Base-by-base conservation (phyloP, 2,888 invertebrate species). In the Mesorhabditis sp. region DNA sequence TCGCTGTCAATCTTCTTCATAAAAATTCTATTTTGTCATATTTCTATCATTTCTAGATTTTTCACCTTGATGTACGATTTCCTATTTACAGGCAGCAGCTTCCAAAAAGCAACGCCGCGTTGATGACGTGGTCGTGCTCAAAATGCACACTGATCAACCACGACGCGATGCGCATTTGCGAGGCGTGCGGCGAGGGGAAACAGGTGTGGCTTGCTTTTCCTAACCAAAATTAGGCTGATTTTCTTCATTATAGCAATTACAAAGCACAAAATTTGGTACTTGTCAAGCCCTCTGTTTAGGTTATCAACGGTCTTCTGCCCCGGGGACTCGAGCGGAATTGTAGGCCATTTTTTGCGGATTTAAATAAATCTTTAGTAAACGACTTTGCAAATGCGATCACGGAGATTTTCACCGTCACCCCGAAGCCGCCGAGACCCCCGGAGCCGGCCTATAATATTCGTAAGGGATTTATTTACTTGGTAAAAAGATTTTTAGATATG, bases 111-210 rank as follows among this genome's bases (percentile, higher is more conserved):
- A 72, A n/a, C n/a, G 43, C 10, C 43, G 42, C 43, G 42, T 74
- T 76, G 76, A 62, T 69, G 43, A 61, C 72, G 67, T 77, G 77
- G 77, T 70, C 64, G 45, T 77, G 77, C 70, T 42, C 64, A n/a
- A 70, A 74, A 50, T 77, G 77, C 62, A 77, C 77, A 43, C 71
- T 77, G 4, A 67, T 72, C 66, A 77, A 77, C 67, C 66, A 72
- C 7, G 65, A 50, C 0, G 15, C 42, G 13, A 10, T 58, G 41
- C 65, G 44, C 4, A n/a, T 67, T 6, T 77, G 77, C 67, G 62
- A 72, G 43, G 77, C 75, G 15, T 77, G 77, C 50, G 75, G 75
- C n/a, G 72, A 74, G 7, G 72, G 71, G 63, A 73, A 70, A 28
- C 77, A 75, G 5, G 15, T 13, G 13, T 50, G 28, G 28, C 28